Conservation (phyloP, 1,140 invertebrate species). For the Zaprionus africanus region DNA sequence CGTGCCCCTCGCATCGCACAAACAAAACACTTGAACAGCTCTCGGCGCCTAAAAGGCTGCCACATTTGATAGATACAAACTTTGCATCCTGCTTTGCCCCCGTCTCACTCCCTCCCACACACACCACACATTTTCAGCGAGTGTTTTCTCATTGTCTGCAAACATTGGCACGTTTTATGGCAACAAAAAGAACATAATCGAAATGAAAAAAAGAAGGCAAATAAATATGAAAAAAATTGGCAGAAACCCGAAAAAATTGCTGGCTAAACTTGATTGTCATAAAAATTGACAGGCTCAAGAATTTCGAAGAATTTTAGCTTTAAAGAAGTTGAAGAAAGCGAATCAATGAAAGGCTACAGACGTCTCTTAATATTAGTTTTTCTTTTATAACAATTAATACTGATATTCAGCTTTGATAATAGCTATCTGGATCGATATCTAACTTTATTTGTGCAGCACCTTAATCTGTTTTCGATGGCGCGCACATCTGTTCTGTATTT, state of each 20-base stretch:
- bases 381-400: too few species aligned
- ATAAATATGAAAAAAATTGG: slow-evolving; percentile 13
- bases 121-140: neutral
- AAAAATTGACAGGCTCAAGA: slow-evolving; percentile 6
- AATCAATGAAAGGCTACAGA: neutral
- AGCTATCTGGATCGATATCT: too few species aligned
- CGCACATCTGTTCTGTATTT: slow-evolving; percentile 36
- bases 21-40: slow-evolving; percentile 13
- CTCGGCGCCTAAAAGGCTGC: slow-evolving; percentile 38
- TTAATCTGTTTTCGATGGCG: neutral
- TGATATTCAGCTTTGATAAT: too few species aligned
- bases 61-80: slow-evolving; percentile 26
- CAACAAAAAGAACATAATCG: slow-evolving; percentile 17
- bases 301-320: neutral
- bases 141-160: slow-evolving; percentile 25
- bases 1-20: neutral
- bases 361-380: too few species aligned
- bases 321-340: neutral
- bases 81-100: neutral
- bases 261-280: slow-evolving; percentile 4
- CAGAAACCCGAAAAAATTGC: slow-evolving; percentile 5
- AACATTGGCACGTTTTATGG: slow-evolving; percentile 38
- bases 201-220: slow-evolving; percentile 12
- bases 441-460: neutral
- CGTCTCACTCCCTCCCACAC: neutral